Conservation (phyloP, 2,113 vertebrate genomes). For the Cnemophilus loriae region DNA sequence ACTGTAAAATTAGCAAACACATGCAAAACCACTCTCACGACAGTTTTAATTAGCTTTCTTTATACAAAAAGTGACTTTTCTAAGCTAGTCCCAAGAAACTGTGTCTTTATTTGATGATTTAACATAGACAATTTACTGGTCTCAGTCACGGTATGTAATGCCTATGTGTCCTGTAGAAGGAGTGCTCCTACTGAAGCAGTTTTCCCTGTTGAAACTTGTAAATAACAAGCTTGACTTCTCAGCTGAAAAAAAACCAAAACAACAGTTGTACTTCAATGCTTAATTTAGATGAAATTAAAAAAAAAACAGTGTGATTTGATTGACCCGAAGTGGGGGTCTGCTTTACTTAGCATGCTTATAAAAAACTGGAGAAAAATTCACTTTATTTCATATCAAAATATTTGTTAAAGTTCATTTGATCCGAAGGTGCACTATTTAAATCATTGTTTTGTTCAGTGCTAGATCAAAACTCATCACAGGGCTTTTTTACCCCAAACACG, state of each 20-base stretch:
- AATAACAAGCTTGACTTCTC: not conserved
- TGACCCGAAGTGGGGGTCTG: not conserved
- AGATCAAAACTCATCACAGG: not conserved
- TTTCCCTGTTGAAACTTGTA: not conserved
- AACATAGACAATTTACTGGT: not conserved
- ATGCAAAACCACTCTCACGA: not conserved
- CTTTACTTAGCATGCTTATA: not conserved
- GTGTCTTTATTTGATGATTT: not conserved
- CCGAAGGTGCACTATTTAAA: not conserved
- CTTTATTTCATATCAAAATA: not conserved
- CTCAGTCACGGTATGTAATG: not conserved
- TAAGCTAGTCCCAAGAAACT: not conserved
- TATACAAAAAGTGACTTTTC: not conserved
- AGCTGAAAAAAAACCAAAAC: not conserved
- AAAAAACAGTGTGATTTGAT: not conserved
- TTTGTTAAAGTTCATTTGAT: not conserved
- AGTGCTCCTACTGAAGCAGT: not conserved
- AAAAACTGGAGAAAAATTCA: not conserved
- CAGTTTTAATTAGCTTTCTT: not conserved
- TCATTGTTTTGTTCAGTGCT: not conserved
- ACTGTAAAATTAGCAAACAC: not conserved
- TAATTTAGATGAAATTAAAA: not conserved
- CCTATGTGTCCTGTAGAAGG: not conserved
- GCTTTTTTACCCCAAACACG: not conserved
- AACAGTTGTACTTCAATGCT: not conserved